Conservation (phyloP, 2,888 invertebrate genomes). For the Toxonevra muliebris region DNA sequence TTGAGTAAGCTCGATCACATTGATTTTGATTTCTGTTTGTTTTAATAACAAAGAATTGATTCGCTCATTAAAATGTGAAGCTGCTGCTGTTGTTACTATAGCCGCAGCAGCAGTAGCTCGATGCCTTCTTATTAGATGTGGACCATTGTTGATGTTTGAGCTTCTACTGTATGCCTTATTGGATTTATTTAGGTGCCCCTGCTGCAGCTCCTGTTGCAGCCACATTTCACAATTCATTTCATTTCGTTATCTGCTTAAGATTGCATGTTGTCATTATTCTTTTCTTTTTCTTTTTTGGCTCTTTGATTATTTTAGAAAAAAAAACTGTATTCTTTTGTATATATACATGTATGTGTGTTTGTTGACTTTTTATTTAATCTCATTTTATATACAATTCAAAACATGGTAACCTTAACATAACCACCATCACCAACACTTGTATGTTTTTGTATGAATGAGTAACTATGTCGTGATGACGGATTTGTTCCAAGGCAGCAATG, state of each 20-base stretch:
- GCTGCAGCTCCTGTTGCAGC: conserved; percentile 32
- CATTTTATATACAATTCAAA: conserved; percentile 18
- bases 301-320: not conserved
- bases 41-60: too few relatives aligned
- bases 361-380: conserved; percentile 28
- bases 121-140: too few relatives aligned
- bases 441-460: too few relatives aligned
- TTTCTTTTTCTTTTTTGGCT: conserved; percentile 17
- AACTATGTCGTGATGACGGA: conserved; percentile 33
- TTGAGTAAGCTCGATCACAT: too few relatives aligned
- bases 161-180: conserved; percentile 42
- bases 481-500: conserved; percentile 20
- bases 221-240: conserved; percentile 34
- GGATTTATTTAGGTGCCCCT: conserved; percentile 47
- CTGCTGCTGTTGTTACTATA: too few relatives aligned
- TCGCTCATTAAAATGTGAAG: too few relatives aligned
- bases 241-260: conserved; percentile 45
- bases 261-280: conserved; percentile 49
- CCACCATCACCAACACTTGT: too few relatives aligned
- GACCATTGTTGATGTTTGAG: not conserved
- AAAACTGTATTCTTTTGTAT: not conserved
- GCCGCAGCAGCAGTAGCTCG: too few relatives aligned
- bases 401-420: conserved; percentile 16
- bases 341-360: conserved; percentile 16
- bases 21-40: too few relatives aligned